phyloP scores from a whole-genome alignment of 2,113 vertebrate species.

The Leptobrachium ailaonicum region DNA sequence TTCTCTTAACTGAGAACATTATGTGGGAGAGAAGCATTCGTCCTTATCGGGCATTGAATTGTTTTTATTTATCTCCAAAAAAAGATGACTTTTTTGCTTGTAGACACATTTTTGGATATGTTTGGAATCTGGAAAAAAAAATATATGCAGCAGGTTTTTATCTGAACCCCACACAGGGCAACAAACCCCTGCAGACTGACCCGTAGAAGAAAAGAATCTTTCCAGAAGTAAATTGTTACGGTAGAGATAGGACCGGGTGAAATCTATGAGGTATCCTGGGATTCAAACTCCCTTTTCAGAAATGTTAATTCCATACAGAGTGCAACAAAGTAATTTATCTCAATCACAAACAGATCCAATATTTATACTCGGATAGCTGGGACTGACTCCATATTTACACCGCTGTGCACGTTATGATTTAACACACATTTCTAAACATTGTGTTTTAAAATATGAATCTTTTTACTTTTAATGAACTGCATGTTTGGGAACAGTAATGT shows the following conservation, averaged over 20 bases:
- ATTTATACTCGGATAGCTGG: slow-evolving; percentile 1
- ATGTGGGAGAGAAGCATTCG: slow-evolving; percentile 42
- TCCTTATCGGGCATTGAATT: slow-evolving; percentile 46
- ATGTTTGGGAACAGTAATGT: not conserved
- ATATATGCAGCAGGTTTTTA: slow-evolving; percentile 39
- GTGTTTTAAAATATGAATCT: not conserved
- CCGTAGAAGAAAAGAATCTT: slow-evolving; percentile 23
- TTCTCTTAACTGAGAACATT: slow-evolving; percentile 33
- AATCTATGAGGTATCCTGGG: slow-evolving; percentile 14
- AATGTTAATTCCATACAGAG: not conserved
- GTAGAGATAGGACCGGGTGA: not conserved
- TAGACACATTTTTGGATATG: slow-evolving; percentile 45
- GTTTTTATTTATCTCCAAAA: slow-evolving; percentile 42
- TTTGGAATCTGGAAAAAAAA: slow-evolving; percentile 12
- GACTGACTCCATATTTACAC: not conserved
- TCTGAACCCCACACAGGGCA: slow-evolving; percentile 45
- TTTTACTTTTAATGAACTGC: not conserved
- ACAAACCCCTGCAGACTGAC: slow-evolving; percentile 31
- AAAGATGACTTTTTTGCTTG: slow-evolving; percentile 6
- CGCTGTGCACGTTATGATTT: not conserved
- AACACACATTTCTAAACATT: not conserved
- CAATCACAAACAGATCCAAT: slow-evolving; percentile 5
- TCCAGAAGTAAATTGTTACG: slow-evolving; percentile 14
- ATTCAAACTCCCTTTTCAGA: slow-evolving; percentile 28
- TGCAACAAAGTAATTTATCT: not conserved